phyloP scores from a whole-genome alignment of 2,113 vertebrate genomes.

The Baryphthengus martii region DNA sequence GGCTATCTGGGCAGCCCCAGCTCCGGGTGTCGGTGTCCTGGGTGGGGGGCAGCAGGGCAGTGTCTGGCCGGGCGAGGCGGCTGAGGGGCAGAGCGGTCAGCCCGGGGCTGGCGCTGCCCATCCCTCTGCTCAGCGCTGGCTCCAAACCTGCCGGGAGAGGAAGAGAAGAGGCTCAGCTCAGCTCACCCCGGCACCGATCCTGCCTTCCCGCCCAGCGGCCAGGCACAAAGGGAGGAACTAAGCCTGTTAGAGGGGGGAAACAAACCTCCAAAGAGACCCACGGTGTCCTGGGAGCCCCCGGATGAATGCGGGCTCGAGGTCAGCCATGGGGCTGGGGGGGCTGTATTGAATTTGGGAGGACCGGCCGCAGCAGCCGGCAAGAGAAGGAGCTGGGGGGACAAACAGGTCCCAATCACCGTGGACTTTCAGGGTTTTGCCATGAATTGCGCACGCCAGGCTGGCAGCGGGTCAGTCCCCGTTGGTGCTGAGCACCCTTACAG shows the following conservation, averaged over 20 bases:
- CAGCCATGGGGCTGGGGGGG: not conserved
- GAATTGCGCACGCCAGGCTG: rapidly evolving
- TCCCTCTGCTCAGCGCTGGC: conserved; percentile 33
- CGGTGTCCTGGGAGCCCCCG: not conserved
- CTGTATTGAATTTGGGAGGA: not conserved
- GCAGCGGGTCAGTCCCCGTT: not conserved
- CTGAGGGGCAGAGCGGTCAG: conserved; percentile 55
- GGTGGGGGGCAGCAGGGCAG: not conserved
- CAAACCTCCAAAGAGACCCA: conserved; percentile 16
- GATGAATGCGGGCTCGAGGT: not conserved
- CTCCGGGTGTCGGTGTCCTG: conserved; percentile 42
- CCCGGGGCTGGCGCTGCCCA: conserved; percentile 82
- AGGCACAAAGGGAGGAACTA: conserved; percentile 55
- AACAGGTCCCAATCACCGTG: rapidly evolving
- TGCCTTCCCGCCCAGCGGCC: not conserved
- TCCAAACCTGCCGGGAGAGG: conserved; percentile 40
- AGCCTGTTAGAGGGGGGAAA: conserved; percentile 64
- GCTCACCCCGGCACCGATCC: not conserved
- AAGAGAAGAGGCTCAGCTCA: not conserved
- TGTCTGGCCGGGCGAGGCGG: conserved; percentile 68
- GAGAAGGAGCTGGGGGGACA: not conserved
- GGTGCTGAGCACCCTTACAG: not conserved
- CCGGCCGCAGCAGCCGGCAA: not conserved
- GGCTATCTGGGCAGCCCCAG: conserved; percentile 76
- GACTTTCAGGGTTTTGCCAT: not conserved